A percentile compares a stretch with the other conserved stretches of the same genome.
Conservation (phyloP, 2,113 vertebrate species). For the Sturnus vulgaris region DNA sequence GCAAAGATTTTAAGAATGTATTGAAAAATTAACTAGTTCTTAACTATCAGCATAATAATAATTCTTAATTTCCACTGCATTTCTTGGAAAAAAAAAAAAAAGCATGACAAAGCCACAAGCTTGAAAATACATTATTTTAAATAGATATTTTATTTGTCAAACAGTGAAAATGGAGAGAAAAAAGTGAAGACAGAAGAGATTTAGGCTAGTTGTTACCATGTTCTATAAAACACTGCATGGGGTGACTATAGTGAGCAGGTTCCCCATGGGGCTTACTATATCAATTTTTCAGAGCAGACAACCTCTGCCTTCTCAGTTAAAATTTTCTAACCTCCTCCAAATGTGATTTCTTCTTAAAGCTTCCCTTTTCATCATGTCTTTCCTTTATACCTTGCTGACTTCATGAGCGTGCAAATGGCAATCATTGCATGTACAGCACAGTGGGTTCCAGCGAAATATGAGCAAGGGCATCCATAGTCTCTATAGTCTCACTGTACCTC, state of each 20-base stretch:
- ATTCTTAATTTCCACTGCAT: neutral
- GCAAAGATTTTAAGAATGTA: neutral
- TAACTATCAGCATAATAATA: neutral
- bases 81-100: neutral
- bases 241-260: neutral
- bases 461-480: fast-evolving
- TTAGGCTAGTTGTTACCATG: neutral
- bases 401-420: neutral
- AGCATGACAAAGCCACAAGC: neutral
- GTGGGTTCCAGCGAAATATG: fast-evolving
- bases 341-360: neutral
- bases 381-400: neutral
- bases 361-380: neutral
- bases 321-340: neutral
- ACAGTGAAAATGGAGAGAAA: neutral
- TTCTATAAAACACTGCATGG: neutral
- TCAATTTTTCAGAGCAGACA: neutral
- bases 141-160: neutral
- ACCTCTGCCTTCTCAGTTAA: neutral
- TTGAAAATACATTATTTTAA: neutral
- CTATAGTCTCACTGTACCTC: neutral
- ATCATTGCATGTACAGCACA: neutral
- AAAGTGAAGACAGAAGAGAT: neutral
- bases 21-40: neutral
- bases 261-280: fast-evolving